Percentiles rank a stretch among this genome's conserved stretches.
phyloP scores from a whole-genome alignment of 2,797 vertebrate species.

The Oreonectes daqikongensis region DNA sequence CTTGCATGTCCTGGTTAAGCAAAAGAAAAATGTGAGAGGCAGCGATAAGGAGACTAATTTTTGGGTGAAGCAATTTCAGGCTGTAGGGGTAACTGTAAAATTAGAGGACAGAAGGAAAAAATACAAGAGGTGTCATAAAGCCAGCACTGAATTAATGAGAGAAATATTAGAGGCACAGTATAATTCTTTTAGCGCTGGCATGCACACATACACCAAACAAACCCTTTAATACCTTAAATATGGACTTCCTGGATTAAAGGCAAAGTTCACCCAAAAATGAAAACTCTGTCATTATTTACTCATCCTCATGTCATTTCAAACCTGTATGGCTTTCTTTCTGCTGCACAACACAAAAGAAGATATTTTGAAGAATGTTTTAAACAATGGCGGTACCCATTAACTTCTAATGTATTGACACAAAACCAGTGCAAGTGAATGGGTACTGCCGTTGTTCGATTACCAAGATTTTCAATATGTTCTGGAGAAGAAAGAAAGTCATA shows the following conservation, averaged over 20 bases:
- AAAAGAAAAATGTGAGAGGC: slow-evolving; percentile 48
- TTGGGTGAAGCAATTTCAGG: slow-evolving; percentile 31
- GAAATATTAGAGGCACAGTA: neutral
- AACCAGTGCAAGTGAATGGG: no score
- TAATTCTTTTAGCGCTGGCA: neutral
- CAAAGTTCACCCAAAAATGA: neutral
- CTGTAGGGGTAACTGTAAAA: slow-evolving; percentile 27
- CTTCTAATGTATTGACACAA: no score
- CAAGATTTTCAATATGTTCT: no score
- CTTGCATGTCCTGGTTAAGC: slow-evolving; percentile 67
- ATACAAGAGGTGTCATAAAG: slow-evolving; percentile 1
- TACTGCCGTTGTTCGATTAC: no score
- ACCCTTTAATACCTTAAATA: neutral
- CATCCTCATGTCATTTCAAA: no score
- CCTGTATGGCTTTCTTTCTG: no score
- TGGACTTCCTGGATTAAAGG: neutral
- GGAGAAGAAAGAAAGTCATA: no score
- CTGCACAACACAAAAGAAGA: no score
- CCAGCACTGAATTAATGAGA: neutral
- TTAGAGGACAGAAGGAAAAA: slow-evolving; percentile 7
- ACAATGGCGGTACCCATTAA: no score
- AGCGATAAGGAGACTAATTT: slow-evolving; percentile 52
- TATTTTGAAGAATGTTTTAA: no score
- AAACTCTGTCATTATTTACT: no score
- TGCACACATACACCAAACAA: neutral